Percentiles rank a stretch among this genome's conserved stretches.
These are phyloP conservation scores for Tarsius wallacei DNA, from an alignment of 2,797 vertebrate genomes.

Conservation along the genomic window DNA sequence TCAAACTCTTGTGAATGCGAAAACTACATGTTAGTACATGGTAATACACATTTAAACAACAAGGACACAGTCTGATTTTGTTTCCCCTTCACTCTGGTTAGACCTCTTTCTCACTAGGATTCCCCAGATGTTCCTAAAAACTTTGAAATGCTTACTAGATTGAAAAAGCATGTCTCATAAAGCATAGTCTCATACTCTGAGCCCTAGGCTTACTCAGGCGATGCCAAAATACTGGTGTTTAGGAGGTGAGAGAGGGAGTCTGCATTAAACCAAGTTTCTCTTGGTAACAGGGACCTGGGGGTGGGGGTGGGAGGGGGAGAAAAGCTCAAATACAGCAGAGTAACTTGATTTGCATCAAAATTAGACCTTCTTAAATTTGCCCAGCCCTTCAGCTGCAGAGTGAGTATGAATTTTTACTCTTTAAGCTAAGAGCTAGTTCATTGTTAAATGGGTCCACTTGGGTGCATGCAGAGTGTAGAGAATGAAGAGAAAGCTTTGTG, in stretches of 20 bases:
- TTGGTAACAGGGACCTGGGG: background rate
- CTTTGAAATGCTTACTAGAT: background rate
- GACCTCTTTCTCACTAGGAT: background rate
- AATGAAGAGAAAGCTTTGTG: slow-evolving; percentile 21
- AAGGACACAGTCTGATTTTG: background rate
- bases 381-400: slow-evolving; percentile 9
- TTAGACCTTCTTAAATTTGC: slow-evolving; percentile 30
- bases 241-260: background rate
- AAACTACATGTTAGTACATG: background rate
- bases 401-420: background rate
- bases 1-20: background rate
- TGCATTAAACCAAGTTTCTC: background rate
- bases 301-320: background rate
- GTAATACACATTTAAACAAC: background rate
- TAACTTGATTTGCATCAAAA: slow-evolving; percentile 51
- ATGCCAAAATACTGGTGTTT: background rate
- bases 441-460: slow-evolving; percentile 53
- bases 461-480: background rate
- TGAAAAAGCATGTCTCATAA: background rate
- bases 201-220: background rate
- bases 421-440: background rate
- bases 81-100: background rate
- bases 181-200: background rate
- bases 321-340: background rate
- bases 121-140: background rate